phyloP scores from a whole-genome alignment of 2,888 invertebrate genomes.

The Lepidocyrtinus sp. region DNA sequence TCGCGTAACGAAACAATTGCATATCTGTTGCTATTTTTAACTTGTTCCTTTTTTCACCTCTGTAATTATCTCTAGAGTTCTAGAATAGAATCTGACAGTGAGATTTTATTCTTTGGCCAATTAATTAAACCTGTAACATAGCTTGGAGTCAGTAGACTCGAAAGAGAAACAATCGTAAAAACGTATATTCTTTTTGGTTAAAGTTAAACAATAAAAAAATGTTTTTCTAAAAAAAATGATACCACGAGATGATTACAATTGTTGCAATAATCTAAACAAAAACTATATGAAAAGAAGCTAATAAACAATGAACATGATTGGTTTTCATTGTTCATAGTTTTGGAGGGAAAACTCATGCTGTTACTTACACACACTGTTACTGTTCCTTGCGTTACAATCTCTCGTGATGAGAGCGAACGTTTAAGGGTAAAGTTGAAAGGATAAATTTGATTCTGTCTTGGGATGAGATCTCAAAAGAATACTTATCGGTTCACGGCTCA shows the following conservation, averaged over 20 bases:
- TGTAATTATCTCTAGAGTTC: constrained; percentile 9
- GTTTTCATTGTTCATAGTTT: constrained; percentile 11
- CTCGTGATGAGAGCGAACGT: neutral
- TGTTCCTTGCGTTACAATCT: neutral
- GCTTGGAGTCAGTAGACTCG: constrained; percentile 53
- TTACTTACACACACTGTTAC: too few species aligned
- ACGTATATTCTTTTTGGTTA: too few species aligned
- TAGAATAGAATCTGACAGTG: constrained; percentile 16
- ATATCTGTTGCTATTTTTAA: constrained; percentile 43
- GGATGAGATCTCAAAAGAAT: constrained; percentile 3
- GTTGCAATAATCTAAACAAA: constrained; percentile 8
- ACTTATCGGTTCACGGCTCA: constrained; percentile 15
- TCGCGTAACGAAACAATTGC: constrained; percentile 24
- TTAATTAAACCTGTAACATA: constrained; percentile 59
- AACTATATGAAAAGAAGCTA: too few species aligned
- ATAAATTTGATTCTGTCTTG: neutral
- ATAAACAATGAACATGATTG: constrained; percentile 15
- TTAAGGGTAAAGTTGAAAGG: neutral
- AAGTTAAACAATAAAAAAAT: too few species aligned
- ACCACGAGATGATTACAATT: too few species aligned
- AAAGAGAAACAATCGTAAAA: constrained; percentile 43
- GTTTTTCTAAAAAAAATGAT: too few species aligned
- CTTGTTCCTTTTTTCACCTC: constrained; percentile 50
- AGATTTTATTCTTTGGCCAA: constrained; percentile 40
- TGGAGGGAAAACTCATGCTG: constrained; percentile 15